These are phyloP conservation scores for Ptiloglossa arizonensis DNA, from an alignment of 1,140 invertebrate species.

Conservation along the genomic window DNA sequence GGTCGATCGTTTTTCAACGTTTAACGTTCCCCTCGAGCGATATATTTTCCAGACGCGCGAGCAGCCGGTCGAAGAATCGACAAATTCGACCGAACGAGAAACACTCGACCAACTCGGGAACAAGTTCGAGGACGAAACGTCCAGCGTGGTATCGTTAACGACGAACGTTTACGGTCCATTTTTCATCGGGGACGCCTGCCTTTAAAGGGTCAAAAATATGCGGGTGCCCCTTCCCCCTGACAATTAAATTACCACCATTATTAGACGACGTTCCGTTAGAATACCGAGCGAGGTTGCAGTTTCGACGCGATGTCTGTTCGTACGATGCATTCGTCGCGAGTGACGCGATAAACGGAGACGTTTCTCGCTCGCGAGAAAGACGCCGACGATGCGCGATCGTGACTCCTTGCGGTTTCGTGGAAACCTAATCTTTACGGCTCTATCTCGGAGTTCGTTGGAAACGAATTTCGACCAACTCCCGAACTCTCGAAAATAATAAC, in stretches of 20 bases:
- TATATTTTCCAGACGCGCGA: too few species aligned
- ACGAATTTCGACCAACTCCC: too few species aligned
- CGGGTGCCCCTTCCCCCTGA: slow-evolving; percentile 36
- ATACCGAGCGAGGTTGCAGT: neutral
- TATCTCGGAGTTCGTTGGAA: neutral
- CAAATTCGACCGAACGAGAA: too few species aligned
- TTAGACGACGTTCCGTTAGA: slow-evolving; percentile 23
- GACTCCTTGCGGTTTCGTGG: neutral
- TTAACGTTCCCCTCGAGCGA: too few species aligned
- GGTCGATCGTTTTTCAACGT: too few species aligned
- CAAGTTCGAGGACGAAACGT: neutral
- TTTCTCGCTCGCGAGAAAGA: neutral
- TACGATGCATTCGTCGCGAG: neutral
- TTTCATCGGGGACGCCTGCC: slow-evolving; percentile 15
- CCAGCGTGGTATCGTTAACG: neutral
- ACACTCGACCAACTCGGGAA: too few species aligned
- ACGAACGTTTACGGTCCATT: slow-evolving; percentile 18
- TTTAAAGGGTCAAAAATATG: slow-evolving; percentile 23
- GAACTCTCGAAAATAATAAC: too few species aligned
- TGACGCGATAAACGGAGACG: neutral
- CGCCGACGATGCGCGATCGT: neutral
- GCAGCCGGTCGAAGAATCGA: too few species aligned
- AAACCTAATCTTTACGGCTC: neutral
- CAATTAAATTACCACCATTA: slow-evolving; percentile 28
- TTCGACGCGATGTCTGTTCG: neutral